Base-by-base conservation (phyloP, 2,888 invertebrate species). In the Synergus japonicus region DNA sequence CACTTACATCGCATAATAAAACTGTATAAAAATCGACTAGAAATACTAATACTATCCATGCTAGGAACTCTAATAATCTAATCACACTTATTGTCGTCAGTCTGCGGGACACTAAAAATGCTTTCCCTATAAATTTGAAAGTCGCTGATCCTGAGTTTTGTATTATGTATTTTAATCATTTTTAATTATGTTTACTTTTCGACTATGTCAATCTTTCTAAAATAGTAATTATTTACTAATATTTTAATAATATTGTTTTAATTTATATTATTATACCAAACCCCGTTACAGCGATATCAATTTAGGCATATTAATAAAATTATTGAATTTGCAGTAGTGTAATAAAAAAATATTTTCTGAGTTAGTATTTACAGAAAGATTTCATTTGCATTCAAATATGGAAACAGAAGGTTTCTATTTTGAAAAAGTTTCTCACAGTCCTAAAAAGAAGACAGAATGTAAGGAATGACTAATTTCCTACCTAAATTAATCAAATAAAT, bases 1-100 rank as follows among this genome's bases (percentile, higher is more conserved):
- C 90, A 82, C 77, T 87, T 86, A 88, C 86, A 89, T 87, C 84
- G 79, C 85, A 86, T 83, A 88, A 83, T 81, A 83, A 66, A 84
- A 79, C 78, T 78, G 73, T 81, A 80, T 77, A 77, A 67, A 37
- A 80, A 65, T 18, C 60, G 60, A 60, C 60, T 60, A 60, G 60
- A 60, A 10, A 60, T 22, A 60, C 22, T 60, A 22, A 60, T 60
- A 60, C 60, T 18, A 22, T 12, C 22, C 22, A 60, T 60, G 60
- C 60, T 18, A 60, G 60, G 60, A 60, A 60, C 12, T 10, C 60
- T 60, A 60, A 12, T 60, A 22, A 12, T 22, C 60, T 22, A 60
- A 60, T 60, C 60, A 60, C 60, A 60, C 22, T 60, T 22, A 22
- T 18, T 60, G 22, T 22, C 60, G 60, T 60, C 60, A 60, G 60